Evolutionary conservation across 2,888 invertebrate species (phyloP).

Genomic region (Hipparchia semele): DNA sequence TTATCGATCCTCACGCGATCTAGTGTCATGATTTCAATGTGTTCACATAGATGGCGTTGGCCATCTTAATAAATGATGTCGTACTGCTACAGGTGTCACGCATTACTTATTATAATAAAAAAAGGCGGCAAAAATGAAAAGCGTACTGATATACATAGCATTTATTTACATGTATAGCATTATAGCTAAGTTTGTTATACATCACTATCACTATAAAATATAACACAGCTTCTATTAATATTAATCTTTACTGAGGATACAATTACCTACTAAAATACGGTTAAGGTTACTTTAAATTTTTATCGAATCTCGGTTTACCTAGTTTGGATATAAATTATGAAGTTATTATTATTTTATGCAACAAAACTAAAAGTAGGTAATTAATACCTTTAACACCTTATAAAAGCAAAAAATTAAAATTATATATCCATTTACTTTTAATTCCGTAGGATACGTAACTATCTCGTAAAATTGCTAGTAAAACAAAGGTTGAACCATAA

Average conservation of each 20-base stretch:
- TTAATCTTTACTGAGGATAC: conserved; percentile 27
- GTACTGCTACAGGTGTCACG: not conserved
- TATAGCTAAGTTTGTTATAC: conserved; percentile 27
- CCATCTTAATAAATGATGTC: not conserved
- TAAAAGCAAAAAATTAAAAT: no score
- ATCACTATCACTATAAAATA: conserved; percentile 23
- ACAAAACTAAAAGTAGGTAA: not conserved
- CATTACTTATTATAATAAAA: no score
- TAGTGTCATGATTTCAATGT: not conserved
- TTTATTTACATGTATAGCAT: conserved; percentile 38
- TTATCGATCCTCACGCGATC: not conserved
- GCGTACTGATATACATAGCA: conserved; percentile 7
- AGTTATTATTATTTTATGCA: not conserved
- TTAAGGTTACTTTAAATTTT: not conserved
- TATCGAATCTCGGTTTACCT: not conserved
- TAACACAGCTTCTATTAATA: conserved; percentile 21
- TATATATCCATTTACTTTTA: no score
- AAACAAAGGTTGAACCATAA: no score
- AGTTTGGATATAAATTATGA: not conserved
- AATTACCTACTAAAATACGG: not conserved
- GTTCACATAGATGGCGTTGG: conserved; percentile 22
- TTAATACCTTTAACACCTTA: no score
- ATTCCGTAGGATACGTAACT: no score
- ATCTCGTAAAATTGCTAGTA: no score
- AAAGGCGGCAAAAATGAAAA: conserved; percentile 17